Base-by-base conservation (phyloP, 1,140 invertebrate species). In the Arctopsyche grandis region DNA sequence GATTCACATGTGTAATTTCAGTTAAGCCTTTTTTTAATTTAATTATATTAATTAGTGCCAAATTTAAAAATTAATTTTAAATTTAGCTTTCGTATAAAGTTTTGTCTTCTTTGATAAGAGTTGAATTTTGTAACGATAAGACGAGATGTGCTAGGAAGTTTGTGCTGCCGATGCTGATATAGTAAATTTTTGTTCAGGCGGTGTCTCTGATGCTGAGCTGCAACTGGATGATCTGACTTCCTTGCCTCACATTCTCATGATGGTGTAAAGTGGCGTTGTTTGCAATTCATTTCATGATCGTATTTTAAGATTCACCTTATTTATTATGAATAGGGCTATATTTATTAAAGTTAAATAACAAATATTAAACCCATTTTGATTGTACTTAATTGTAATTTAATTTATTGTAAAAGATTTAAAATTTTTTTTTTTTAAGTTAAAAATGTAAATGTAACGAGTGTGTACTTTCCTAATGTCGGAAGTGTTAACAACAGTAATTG, bases 121-220 rank as follows among this genome's bases (percentile, higher is more conserved):
- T 38, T 38, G 29, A 38, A 38, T 38, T 38, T 38, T 38, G 29
- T 38, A 38, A 38, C 29, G 29, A 38, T 38, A 38, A 38, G 29
- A 38, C 29, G 7, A 4, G 29, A 38, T 38, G 29, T 7, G 29
- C 29, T 60, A 69, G 75, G 63, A 81, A 69, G 21, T 74, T 77
- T 56, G 21, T 12, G 76, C 16, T 71, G 79, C 52, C 74, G 79
- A 75, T 16, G 81, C 77, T 82, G 77, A 80, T 80, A 70, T 82
- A 79, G 81, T 82, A 63, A 79, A 66, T 82, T 82, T 82, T 71
- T 82, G 81, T 82, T 77, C 81, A 82, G 81, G 81, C 71, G 79
- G 77, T 74, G 56, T 29, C 71, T 43, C 71, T 43, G 48, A 43
- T 21, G 76, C 12, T 24, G 79, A 60, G 44, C 75, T 60, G 76